These are phyloP conservation scores for Acromyrmex heyeri DNA, from an alignment of 1,140 invertebrate genomes.

Conservation along the genomic window DNA sequence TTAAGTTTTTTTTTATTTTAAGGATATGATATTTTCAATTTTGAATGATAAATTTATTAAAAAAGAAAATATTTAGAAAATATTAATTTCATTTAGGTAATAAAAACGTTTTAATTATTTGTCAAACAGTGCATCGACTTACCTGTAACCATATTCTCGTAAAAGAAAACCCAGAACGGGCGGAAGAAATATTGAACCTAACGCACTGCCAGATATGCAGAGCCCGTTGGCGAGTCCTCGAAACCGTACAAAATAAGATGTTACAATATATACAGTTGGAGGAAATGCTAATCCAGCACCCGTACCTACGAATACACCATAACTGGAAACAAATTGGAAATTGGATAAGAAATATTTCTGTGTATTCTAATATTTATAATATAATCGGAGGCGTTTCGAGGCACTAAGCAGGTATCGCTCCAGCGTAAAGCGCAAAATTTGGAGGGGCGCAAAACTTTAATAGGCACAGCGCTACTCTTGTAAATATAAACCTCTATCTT, in stretches of 20 bases:
- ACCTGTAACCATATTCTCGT: constrained; percentile 92
- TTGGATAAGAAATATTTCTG: constrained; percentile 25
- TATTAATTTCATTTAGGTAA: no score
- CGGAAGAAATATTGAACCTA: constrained; percentile 94
- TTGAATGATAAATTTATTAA: neutral
- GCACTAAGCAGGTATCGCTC: no score
- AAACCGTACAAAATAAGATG: constrained; percentile 93
- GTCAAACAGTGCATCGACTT: constrained; percentile 50
- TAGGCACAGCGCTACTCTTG: no score
- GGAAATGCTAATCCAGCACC: constrained; percentile 94
- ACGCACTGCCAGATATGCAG: constrained; percentile 95
- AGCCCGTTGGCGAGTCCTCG: constrained; percentile 95
- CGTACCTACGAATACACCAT: constrained; percentile 93
- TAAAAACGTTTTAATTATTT: neutral
- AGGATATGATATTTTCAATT: neutral
- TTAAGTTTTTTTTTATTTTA: neutral
- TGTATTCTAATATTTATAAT: constrained; percentile 9
- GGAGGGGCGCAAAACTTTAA: no score
- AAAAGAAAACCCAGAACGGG: constrained; percentile 91
- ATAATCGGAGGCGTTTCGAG: neutral
- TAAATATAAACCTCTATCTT: no score
- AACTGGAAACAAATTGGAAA: constrained; percentile 87
- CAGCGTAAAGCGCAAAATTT: no score
- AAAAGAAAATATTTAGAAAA: neutral
- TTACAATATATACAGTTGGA: constrained; percentile 96